Base-by-base conservation (phyloP, 2,888 invertebrate genomes). In the Tupiocoris notatus region DNA sequence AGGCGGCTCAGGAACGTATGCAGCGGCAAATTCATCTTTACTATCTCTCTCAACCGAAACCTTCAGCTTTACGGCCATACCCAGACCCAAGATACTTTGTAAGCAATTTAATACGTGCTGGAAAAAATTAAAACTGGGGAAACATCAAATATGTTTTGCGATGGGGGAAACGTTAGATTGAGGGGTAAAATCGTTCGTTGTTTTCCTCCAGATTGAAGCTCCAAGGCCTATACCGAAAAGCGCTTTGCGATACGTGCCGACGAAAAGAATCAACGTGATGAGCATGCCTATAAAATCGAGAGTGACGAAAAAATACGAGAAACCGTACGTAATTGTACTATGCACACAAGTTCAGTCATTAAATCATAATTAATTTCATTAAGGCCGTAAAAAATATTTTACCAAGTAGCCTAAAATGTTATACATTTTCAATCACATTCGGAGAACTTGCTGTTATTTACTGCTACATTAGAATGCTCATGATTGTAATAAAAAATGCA, bases 181-280 rank as follows among this genome's bases (percentile, higher is more conserved):
- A 39, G 39, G 39, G 12, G 12, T 7, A 39, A 7, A 12, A 39
- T 39, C 39, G 12, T 39, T 39, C 39, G 3, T 3, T 3, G 39
- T 39, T 39, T 39, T 59, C n/a, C 18, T 63, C 2, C 62, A 73
- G 73, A 21, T 65, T 65, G 64, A 23, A 2, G 56, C 68, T 0
- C 68, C 76, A 1, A 59, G 68, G 6, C 68, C 67, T 6, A 70
- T 76, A 23, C 22, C 76, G n/a, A 67, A 76, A 17, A 62, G 23
- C 18, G 68, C 68, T 21, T 56, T 76, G 21, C 39, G 68, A n/a
- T 76, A 76, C 58, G 56, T 62, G 23, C 68, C 76, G 9, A 62
- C 76, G 54, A 62, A 76, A 62, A 68, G 76, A n/a, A 76, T 76
- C 25, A 62, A 76, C n/a, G 21, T 76, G 18, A 67, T 76, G 68